Base-by-base conservation (phyloP, 2,113 vertebrate genomes). In the Oxyura jamaicensis region DNA sequence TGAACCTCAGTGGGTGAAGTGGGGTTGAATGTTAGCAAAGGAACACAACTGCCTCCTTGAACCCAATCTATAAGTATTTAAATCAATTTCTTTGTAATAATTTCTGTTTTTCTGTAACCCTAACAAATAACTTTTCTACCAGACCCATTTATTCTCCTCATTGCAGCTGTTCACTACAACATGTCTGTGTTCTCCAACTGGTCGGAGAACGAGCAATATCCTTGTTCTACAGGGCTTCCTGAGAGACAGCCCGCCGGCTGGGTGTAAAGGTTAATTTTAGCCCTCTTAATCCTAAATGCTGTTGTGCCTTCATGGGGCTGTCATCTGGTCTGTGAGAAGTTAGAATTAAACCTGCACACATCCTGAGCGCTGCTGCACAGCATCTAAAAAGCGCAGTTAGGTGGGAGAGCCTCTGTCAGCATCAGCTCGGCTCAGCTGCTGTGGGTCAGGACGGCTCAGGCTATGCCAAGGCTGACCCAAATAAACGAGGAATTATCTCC, bases 241-340 rank as follows among this genome's bases (percentile, higher is more conserved):
- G 60, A 90, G 86, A 77, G 81, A 19, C 69, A 83, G 46, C 36
- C 74, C 55, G 68, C 79, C 5, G 2, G 56, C 72, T 65, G 55
- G 55, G 71, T 21, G 25, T 19, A 66, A 13, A 96, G 91, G 63
- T 88, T 88, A 60, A 92, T 90, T 80, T 92, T 56, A 95, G 59
- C 44, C 72, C 55, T 90, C 44, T 28, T 33, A 86, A 86, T 79
- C 72, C 86, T 93, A 72, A 92, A 76, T 7, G 10, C 63, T 58
- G n/a, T 55, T 80, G 25, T 84, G 67, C 75, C 72, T 46, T 60
- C 91, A 35, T 11, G 17, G 35, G n/a, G 66, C 69, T 93, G 55
- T 81, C 79, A 65, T 9, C 1, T 10, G 48, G 22, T 22, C 68
- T 8, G 33, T 62, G 72, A 93, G 88, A 35, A 87, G 88, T 62